phyloP scores from a whole-genome alignment of 2,113 vertebrate genomes.

The Pleuronectes platessa region DNA sequence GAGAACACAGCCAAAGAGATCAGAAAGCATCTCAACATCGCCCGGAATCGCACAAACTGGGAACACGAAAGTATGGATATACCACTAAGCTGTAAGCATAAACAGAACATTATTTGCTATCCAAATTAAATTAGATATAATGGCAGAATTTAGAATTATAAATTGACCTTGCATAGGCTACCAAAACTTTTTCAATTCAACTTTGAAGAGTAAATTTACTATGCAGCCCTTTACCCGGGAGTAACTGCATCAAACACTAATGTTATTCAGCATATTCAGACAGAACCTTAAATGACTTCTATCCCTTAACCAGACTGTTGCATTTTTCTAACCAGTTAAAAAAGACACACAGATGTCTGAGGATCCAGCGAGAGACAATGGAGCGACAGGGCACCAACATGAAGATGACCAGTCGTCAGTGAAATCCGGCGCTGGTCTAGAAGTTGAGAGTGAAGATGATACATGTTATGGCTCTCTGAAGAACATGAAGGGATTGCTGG shows the following conservation, averaged over 20 bases:
- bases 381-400: neutral
- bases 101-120: neutral
- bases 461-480: neutral
- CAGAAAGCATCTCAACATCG: neutral
- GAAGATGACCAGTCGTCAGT: neutral
- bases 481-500: neutral
- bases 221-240: too few species aligned
- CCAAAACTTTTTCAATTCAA: too few species aligned
- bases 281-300: neutral
- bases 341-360: neutral
- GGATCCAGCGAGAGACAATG: neutral
- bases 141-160: too few species aligned
- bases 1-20: slow-evolving; percentile 7
- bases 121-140: too few species aligned
- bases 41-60: slow-evolving; percentile 20
- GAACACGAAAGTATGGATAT: neutral
- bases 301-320: neutral
- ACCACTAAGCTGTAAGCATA: neutral
- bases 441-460: neutral
- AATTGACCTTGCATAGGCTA: too few species aligned
- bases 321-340: slow-evolving; percentile 5
- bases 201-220: too few species aligned
- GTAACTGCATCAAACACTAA: too few species aligned
- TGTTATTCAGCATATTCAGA: neutral
- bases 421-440: neutral